Conservation (phyloP, 2,113 vertebrate species). For the Chionomys nivalis region DNA sequence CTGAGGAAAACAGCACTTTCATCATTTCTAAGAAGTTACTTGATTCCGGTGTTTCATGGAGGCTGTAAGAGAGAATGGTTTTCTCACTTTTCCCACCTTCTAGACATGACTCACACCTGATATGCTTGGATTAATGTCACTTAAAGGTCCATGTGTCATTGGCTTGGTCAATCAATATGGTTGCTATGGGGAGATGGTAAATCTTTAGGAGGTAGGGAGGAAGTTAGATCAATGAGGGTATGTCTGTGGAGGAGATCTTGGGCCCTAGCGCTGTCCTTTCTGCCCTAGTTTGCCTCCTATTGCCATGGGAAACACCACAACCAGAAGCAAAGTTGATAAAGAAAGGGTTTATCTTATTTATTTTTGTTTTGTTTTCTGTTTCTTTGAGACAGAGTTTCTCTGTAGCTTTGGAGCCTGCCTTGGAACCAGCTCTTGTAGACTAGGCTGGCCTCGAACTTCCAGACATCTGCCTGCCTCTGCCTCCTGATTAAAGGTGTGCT, state of each 20-base stretch:
- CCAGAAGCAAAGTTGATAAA: background rate
- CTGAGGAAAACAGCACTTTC: constrained; percentile 1
- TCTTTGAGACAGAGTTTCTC: too few relatives aligned
- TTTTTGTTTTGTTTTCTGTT: too few relatives aligned
- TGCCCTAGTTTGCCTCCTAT: background rate
- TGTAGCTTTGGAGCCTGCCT: too few relatives aligned
- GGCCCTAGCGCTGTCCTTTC: background rate
- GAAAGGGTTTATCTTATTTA: background rate
- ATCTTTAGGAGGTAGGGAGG: background rate
- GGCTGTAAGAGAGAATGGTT: background rate
- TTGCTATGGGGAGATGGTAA: background rate
- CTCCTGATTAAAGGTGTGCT: too few relatives aligned
- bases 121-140: background rate
- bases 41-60: background rate
- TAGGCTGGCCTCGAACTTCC: too few relatives aligned
- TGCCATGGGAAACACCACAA: background rate
- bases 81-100: background rate
- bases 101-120: background rate
- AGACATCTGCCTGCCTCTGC: too few relatives aligned
- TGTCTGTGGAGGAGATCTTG: background rate
- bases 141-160: background rate
- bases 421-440: too few relatives aligned
- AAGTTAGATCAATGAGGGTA: background rate
- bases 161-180: background rate
- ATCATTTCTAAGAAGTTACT: constrained; percentile 24